Evolutionary conservation across 2,797 vertebrate genomes (phyloP), one percentile per base, ranked within the genome.

Genomic region (Hippopotamyrus pictus): DNA sequence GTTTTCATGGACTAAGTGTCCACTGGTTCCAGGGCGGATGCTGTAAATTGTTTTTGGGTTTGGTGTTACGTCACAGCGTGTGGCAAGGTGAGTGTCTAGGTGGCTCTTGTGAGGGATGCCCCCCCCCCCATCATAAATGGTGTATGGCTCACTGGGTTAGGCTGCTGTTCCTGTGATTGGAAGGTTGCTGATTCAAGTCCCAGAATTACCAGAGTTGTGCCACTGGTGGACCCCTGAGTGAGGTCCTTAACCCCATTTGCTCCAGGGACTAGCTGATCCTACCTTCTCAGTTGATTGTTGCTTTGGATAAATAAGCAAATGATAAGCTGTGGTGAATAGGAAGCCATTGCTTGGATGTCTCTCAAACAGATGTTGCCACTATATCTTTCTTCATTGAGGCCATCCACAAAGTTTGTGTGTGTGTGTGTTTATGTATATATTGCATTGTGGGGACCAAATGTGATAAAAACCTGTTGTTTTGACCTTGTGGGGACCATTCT

Each of bases 301-400:
- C 29, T 33, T 69, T 69, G 25, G 11, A 33, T 33, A 69, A 69
- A 33, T 33, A 69, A 33, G 11, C 12, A 14, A 14, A 69, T 2
- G 1, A 33, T 69, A 5, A 76, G 33, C 69, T 14, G 41, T 8
- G 37, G 17, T 79, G 17, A 79, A 44, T 6, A 8, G 41, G 37
- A 46, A 79, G 7, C 29, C 5, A 25, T 25, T 11, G 59, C 12
- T 33, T 44, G 33, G 33, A 37, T 88, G 29, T 41, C 19, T 37
- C n/a, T 96, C 96, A 96, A 94, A 96, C 97, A 96, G 96, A 96
- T 97, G 96, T 97, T 97, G 96, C 95, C 93, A 96, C 94, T 91
- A 96, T 96, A 96, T 97, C 97, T 97, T 97, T 96, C 96, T 97
- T 96, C 93, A 97, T 97, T 96, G 96, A 93, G 95, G 93, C 92